These are phyloP conservation scores for Gallinago stenura DNA, from an alignment of 2,797 vertebrate genomes.

Conservation along the genomic window DNA sequence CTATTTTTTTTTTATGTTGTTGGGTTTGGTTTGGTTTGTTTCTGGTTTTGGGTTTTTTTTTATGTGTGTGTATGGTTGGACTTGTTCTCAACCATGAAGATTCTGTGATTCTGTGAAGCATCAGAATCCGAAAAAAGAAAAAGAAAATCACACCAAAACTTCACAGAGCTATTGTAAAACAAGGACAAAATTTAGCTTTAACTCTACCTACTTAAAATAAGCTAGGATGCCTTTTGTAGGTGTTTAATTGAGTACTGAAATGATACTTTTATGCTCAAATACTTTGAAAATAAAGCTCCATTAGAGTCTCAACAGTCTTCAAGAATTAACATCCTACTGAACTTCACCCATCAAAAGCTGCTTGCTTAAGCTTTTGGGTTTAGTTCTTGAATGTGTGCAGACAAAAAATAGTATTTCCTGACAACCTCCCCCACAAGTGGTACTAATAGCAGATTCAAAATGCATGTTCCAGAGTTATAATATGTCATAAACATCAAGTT, in stretches of 20 bases:
- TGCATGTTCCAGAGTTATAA: neutral
- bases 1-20: too few species aligned
- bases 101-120: neutral
- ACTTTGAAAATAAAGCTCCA: neutral
- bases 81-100: too few species aligned
- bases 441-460: neutral
- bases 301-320: neutral
- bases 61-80: too few species aligned
- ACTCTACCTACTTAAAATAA: neutral
- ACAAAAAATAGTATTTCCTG: neutral
- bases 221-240: neutral
- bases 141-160: too few species aligned
- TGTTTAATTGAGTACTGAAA: neutral
- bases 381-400: neutral
- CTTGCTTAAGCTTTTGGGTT: neutral
- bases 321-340: neutral
- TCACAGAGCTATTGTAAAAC: neutral
- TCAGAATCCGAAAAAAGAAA: too few species aligned
- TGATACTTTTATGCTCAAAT: neutral
- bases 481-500: neutral
- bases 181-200: neutral
- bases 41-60: too few species aligned
- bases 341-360: neutral
- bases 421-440: neutral
- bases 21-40: too few species aligned